These are phyloP conservation scores for Tipula confusa DNA, from an alignment of 2,888 invertebrate species.

Conservation along the genomic window DNA sequence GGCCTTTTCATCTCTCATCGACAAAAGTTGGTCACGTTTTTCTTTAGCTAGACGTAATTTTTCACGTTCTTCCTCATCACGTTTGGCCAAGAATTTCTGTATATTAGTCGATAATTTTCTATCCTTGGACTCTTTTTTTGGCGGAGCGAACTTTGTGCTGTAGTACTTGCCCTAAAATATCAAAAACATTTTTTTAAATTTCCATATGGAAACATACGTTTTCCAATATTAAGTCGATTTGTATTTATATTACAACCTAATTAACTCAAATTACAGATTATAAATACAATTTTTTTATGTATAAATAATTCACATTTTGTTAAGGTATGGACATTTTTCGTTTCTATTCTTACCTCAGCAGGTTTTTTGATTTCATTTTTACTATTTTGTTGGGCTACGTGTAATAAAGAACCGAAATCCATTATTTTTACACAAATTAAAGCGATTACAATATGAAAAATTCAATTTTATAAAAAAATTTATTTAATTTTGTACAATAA, in stretches of 20 bases:
- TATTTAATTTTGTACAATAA: conserved; percentile 27
- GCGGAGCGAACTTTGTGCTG: conserved; percentile 74
- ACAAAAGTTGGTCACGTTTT: conserved; percentile 61
- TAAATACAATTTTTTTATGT: not conserved
- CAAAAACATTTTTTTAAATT: not conserved
- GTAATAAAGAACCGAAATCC: conserved; percentile 61
- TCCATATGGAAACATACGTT: not conserved
- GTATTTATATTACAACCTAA: not conserved
- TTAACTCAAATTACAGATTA: conserved; percentile 30
- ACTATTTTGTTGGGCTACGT: conserved; percentile 60
- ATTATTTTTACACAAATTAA: conserved; percentile 41
- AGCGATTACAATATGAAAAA: not conserved
- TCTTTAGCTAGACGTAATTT: conserved; percentile 64
- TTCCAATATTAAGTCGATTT: not conserved
- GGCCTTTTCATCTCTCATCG: conserved; percentile 67
- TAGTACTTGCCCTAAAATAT: conserved; percentile 58
- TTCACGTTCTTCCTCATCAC: conserved; percentile 71
- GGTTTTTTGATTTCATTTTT: conserved; percentile 41
- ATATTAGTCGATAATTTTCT: conserved; percentile 70
- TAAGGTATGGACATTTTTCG: not conserved
- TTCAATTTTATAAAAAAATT: not conserved
- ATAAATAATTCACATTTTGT: not conserved
- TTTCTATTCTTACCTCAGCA: conserved; percentile 41
- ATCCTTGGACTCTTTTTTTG: conserved; percentile 71
- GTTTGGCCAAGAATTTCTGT: conserved; percentile 75